Conservation (phyloP, 2,113 vertebrate genomes). For the Lontra canadensis region DNA sequence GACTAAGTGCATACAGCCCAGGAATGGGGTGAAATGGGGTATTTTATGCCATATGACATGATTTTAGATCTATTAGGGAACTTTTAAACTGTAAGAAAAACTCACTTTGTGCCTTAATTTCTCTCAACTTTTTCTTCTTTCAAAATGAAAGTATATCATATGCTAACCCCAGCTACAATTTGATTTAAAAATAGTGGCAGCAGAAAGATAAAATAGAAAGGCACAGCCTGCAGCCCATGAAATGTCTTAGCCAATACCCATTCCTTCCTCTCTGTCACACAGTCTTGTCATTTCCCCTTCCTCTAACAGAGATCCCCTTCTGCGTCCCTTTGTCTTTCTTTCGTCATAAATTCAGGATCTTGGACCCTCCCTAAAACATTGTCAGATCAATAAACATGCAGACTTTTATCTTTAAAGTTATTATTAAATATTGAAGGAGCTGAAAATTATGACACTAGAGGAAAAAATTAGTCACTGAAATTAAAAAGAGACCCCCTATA, state of each 20-base stretch:
- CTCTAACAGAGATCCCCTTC: not conserved
- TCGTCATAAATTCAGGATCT: not conserved
- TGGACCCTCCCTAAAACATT: not conserved
- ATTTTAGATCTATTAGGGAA: conserved; percentile 38
- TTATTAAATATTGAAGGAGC: conserved; percentile 24
- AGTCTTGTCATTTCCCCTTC: not conserved
- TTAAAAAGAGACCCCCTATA: not conserved
- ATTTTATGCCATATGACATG: conserved; percentile 40
- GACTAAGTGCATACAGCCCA: conserved; percentile 55
- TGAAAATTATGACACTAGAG: not conserved
- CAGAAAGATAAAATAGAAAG: not conserved
- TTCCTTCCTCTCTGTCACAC: not conserved
- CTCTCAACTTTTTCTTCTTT: conserved; percentile 42
- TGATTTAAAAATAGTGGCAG: not conserved
- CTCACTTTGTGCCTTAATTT: conserved; percentile 36
- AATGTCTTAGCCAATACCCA: not conserved
- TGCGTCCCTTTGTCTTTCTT: not conserved
- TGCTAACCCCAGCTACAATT: not conserved
- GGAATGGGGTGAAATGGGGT: conserved; percentile 54
- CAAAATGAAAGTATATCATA: not conserved
- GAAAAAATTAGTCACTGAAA: conserved; percentile 30
- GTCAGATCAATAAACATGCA: conserved; percentile 2
- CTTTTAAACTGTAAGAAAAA: conserved; percentile 46
- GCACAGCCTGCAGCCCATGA: not conserved
- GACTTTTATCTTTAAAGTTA: conserved; percentile 9